phyloP scores from a whole-genome alignment of 1,140 invertebrate species.

The Ectropis grisescens region DNA sequence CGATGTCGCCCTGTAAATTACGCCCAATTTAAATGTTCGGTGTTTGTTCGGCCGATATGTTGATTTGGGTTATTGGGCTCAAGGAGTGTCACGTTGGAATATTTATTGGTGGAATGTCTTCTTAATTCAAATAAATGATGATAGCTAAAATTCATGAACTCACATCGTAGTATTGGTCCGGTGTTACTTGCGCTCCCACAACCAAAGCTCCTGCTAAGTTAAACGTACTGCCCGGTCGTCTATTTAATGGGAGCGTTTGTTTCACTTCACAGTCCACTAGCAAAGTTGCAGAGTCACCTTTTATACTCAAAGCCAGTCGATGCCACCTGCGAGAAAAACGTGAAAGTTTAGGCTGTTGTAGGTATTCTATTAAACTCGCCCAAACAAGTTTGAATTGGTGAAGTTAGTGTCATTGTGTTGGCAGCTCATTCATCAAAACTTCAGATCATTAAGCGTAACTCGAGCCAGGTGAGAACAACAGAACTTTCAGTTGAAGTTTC shows the following conservation, averaged over 20 bases:
- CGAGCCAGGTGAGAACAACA: no score
- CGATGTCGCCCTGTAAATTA: conserved; percentile 78
- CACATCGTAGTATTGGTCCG: conserved; percentile 77
- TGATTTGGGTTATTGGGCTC: no score
- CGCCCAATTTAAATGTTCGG: conserved; percentile 2
- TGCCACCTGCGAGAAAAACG: conserved; percentile 76
- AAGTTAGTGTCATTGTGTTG: no score
- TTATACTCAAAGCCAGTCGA: conserved; percentile 81
- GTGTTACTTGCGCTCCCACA: conserved; percentile 78
- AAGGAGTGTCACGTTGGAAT: no score
- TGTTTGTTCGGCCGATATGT: not conserved
- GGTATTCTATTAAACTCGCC: no score
- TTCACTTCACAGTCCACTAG: conserved; percentile 77
- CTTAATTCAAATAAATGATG: no score
- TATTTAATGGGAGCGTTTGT: conserved; percentile 72
- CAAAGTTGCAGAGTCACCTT: conserved; percentile 81
- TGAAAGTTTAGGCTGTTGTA: not conserved
- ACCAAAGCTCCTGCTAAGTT: conserved; percentile 79
- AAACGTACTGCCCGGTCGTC: conserved; percentile 71
- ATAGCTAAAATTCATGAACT: conserved; percentile 18
- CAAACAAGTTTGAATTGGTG: no score
- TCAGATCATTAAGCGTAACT: no score
- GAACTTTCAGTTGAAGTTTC: no score
- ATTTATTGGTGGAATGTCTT: not conserved
- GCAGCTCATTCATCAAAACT: no score